These are phyloP conservation scores for Acleris sparsana DNA, from an alignment of 2,888 invertebrate genomes.

Conservation along the genomic window DNA sequence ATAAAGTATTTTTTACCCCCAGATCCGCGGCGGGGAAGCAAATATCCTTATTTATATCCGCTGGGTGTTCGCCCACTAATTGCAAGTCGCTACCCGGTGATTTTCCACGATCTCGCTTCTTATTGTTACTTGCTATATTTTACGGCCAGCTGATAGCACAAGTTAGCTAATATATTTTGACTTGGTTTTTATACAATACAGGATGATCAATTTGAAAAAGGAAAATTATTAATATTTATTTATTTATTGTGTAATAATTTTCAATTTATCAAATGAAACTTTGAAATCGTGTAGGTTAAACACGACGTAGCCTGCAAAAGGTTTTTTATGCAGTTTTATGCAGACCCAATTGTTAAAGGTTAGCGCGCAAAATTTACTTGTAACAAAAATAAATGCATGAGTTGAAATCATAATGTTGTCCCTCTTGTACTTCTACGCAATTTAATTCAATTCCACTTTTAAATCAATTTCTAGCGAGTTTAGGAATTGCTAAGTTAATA, in stretches of 20 bases:
- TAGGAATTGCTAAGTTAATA: slow-evolving; percentile 52
- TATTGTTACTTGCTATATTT: slow-evolving; percentile 66
- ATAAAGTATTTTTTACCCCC: slow-evolving; percentile 70
- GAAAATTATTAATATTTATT: neutral
- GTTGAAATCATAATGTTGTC: neutral
- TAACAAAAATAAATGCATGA: too few relatives aligned
- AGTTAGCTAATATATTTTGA: slow-evolving; percentile 41
- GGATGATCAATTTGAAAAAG: too few relatives aligned
- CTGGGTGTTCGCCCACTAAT: slow-evolving; percentile 78
- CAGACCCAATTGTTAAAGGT: too few relatives aligned
- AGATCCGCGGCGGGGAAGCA: slow-evolving; percentile 57
- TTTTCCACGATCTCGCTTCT: slow-evolving; percentile 75
- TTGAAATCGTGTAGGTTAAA: too few relatives aligned
- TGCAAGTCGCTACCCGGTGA: slow-evolving; percentile 74
- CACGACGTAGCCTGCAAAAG: too few relatives aligned
- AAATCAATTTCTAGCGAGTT: slow-evolving; percentile 47
- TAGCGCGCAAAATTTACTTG: too few relatives aligned
- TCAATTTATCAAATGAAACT: too few relatives aligned
- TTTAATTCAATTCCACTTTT: neutral
- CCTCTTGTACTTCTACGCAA: neutral
- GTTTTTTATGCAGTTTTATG: too few relatives aligned
- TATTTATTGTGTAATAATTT: too few relatives aligned
- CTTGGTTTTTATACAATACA: too few relatives aligned
- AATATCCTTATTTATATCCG: slow-evolving; percentile 81
- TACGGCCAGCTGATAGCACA: slow-evolving; percentile 55